phyloP scores from a whole-genome alignment of 2,797 vertebrate species.

The Kryptopterus vitreolus region DNA sequence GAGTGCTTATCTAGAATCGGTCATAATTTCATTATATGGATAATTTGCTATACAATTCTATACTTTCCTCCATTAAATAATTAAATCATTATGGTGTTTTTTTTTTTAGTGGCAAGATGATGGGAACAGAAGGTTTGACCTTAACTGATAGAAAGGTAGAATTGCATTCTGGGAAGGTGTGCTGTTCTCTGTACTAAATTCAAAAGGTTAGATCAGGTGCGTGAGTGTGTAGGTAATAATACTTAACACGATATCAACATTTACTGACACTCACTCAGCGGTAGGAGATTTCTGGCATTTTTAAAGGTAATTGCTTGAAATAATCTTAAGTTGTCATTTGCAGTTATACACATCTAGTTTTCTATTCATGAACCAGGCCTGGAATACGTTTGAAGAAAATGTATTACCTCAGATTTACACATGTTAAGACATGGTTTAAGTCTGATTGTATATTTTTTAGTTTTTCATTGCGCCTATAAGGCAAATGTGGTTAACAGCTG shows the following conservation, averaged over 20 bases:
- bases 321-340: not conserved
- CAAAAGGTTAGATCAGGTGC: not conserved
- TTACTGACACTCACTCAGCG: not conserved
- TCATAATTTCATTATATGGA: constrained; percentile 32
- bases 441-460: not conserved
- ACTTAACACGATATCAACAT: not conserved
- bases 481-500: not conserved
- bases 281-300: not conserved
- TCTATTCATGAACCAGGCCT: not conserved
- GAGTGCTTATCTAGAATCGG: constrained; percentile 17
- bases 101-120: constrained; percentile 18
- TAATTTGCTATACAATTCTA: constrained; percentile 29
- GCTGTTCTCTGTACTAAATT: constrained; percentile 1
- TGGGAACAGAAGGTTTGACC: constrained; percentile 16
- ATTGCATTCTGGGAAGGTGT: constrained; percentile 20
- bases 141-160: constrained; percentile 17
- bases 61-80: constrained; percentile 25
- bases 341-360: not conserved
- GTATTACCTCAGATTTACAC: too few relatives aligned
- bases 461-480: not conserved
- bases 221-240: not conserved
- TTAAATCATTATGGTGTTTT: constrained; percentile 34
- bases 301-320: not conserved
- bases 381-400: not conserved
- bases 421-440: not conserved